These are phyloP conservation scores for Gadopsis marmoratus DNA, from an alignment of 2,797 vertebrate genomes.

Conservation along the genomic window DNA sequence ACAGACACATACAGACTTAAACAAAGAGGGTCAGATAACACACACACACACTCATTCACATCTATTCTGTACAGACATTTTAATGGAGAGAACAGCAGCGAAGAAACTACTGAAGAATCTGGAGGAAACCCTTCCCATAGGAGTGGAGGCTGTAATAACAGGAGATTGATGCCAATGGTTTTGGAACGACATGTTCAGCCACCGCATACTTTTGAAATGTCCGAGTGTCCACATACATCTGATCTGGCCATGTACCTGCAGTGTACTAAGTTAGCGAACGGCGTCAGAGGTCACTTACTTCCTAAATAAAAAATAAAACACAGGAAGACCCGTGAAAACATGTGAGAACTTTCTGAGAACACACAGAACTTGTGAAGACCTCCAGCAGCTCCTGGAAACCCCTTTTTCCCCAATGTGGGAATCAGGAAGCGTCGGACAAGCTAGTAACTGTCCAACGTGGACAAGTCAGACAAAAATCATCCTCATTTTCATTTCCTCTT, in stretches of 20 bases:
- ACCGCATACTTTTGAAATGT: neutral
- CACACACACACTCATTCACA: neutral
- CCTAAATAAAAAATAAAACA: neutral
- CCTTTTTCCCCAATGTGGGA: no score
- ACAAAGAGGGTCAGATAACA: constrained; percentile 8
- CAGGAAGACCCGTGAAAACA: neutral
- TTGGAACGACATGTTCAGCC: no score
- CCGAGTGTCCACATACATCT: neutral
- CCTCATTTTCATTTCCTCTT: no score
- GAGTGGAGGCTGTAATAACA: neutral
- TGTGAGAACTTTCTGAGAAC: neutral
- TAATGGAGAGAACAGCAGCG: neutral
- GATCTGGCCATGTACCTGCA: neutral
- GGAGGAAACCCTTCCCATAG: no score
- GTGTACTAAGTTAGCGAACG: neutral
- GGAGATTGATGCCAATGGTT: no score
- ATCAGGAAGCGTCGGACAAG: neutral
- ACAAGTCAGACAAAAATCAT: no score
- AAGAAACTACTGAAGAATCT: neutral
- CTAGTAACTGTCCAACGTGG: no score
- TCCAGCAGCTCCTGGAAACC: neutral
- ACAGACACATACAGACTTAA: neutral
- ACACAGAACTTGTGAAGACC: neutral
- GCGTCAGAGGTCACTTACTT: no score
- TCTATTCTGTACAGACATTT: neutral